Evolutionary conservation across 2,797 vertebrate species (phyloP).

Genomic region (Scolopax rusticola): DNA sequence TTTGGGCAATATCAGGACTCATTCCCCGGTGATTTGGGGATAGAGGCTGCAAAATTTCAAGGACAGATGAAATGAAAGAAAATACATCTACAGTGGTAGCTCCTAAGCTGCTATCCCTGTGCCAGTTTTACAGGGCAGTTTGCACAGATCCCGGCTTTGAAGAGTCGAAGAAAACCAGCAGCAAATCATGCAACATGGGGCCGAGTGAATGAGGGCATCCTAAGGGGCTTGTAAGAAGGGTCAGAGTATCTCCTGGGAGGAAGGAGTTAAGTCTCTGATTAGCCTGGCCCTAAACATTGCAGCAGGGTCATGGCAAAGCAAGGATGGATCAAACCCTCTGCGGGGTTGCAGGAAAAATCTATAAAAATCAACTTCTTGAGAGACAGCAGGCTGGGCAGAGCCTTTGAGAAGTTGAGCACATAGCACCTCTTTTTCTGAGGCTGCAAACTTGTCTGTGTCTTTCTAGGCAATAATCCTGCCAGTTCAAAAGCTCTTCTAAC

Average conservation of each 20-base stretch:
- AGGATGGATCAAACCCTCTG: neutral
- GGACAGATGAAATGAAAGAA: neutral
- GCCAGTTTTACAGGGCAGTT: neutral
- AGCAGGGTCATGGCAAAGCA: neutral
- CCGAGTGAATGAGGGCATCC: neutral
- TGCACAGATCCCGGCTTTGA: neutral
- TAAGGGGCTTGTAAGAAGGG: neutral
- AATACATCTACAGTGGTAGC: rapidly evolving
- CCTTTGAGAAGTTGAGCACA: neutral
- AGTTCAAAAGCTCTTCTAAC: neutral
- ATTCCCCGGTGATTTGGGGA: neutral
- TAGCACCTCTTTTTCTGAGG: neutral
- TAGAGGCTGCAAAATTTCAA: neutral
- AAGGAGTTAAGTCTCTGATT: neutral
- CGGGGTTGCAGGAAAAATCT: neutral
- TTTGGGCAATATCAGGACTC: neutral
- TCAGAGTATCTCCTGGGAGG: neutral
- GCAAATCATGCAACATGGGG: rapidly evolving
- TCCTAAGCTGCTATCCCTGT: neutral
- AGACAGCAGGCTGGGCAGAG: neutral
- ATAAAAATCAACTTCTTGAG: neutral
- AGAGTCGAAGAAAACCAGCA: rapidly evolving
- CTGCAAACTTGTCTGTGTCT: neutral
- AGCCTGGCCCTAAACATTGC: neutral
- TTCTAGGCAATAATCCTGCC: neutral